These are phyloP conservation scores for Maniola hyperantus DNA, from an alignment of 2,888 invertebrate genomes.

Conservation along the genomic window DNA sequence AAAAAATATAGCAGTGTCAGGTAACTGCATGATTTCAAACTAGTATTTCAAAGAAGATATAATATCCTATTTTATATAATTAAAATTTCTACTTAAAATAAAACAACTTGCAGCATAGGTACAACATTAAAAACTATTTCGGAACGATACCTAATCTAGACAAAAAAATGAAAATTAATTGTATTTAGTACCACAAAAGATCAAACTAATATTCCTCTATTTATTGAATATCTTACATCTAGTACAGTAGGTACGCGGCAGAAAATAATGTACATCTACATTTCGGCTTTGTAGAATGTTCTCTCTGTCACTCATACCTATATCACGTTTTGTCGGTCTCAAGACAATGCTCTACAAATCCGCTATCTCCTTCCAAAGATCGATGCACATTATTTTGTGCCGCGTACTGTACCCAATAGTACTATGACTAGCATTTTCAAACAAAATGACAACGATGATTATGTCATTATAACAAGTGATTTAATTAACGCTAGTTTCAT, in stretches of 20 bases:
- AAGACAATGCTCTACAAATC: too few relatives aligned
- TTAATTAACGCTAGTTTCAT: constrained; percentile 25
- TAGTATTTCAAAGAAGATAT: background rate
- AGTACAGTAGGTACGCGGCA: too few relatives aligned
- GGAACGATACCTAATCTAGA: background rate
- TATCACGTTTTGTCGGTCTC: too few relatives aligned
- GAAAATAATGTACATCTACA: too few relatives aligned
- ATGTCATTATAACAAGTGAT: constrained; percentile 28
- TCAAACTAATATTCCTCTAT: constrained; percentile 36
- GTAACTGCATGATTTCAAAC: background rate
- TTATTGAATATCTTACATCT: constrained; percentile 50
- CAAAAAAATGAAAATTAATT: background rate
- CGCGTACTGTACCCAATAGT: constrained; percentile 64
- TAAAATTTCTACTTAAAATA: background rate
- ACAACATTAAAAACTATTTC: background rate
- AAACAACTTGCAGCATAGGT: background rate
- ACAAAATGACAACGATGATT: constrained; percentile 46
- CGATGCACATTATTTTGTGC: too few relatives aligned
- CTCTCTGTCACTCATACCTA: too few relatives aligned
- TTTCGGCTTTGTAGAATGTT: too few relatives aligned
- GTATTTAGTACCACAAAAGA: constrained; percentile 8
- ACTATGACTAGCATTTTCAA: constrained; percentile 73
- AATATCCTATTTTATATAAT: background rate
- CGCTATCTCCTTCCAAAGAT: too few relatives aligned
- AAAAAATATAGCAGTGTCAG: background rate